A percentile compares a stretch with the other conserved stretches of the same genome.
These are phyloP conservation scores for Montipora efflorescens DNA, from an alignment of 64 coral and sea anemone genomes.

Conservation along the genomic window DNA sequence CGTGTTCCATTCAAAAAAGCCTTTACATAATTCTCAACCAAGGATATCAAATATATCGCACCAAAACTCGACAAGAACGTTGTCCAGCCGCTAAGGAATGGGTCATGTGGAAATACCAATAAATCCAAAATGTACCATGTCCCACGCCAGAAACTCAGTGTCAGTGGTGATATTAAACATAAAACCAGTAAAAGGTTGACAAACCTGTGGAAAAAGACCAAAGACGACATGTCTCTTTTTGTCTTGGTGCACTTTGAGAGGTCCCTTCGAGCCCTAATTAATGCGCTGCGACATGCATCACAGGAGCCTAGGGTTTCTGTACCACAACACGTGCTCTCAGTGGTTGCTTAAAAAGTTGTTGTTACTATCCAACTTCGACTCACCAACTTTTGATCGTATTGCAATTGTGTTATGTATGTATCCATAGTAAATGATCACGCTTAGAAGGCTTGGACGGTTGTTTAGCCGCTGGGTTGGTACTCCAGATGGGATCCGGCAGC, in stretches of 20 bases:
- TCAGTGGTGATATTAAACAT: not conserved
- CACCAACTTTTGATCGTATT: too few species aligned
- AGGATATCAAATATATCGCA: not conserved
- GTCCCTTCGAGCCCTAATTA: too few species aligned
- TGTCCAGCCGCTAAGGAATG: not conserved
- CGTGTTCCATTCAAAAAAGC: not conserved
- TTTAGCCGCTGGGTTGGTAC: too few species aligned
- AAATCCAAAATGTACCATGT: slow-evolving; percentile 60
- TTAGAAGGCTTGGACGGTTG: too few species aligned
- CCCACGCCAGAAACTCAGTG: slow-evolving; percentile 33
- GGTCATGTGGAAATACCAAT: slow-evolving; percentile 1
- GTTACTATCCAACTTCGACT: too few species aligned
- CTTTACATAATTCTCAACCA: slow-evolving; percentile 5
- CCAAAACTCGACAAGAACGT: not conserved
- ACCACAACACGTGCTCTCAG: too few species aligned
- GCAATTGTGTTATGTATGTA: too few species aligned
- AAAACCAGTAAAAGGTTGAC: not conserved
- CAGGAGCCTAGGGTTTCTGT: too few species aligned
- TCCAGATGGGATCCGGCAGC: too few species aligned
- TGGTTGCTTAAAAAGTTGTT: too few species aligned
- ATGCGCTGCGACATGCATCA: too few species aligned
- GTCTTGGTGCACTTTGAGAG: not conserved
- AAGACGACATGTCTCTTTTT: not conserved
- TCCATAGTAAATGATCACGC: too few species aligned
- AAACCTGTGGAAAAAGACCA: not conserved